These are phyloP conservation scores for Regulus satrapa DNA, from an alignment of 2,113 vertebrate species.

Conservation along the genomic window DNA sequence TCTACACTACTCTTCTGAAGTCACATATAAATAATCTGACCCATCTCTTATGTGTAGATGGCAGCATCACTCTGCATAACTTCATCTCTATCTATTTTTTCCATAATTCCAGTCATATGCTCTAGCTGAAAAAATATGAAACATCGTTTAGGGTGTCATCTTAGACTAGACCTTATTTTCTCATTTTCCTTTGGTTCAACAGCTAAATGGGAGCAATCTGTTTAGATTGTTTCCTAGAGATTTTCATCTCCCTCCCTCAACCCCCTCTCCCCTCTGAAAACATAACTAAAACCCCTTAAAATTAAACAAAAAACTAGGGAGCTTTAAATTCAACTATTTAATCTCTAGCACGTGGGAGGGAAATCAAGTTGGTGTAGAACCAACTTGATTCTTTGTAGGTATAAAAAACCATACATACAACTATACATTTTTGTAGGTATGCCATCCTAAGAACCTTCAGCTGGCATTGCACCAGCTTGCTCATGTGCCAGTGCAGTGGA, in stretches of 20 bases:
- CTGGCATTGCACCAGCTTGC: background rate
- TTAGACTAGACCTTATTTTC: background rate
- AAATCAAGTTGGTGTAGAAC: background rate
- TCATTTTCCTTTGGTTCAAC: background rate
- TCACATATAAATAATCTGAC: background rate
- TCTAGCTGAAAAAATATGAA: background rate
- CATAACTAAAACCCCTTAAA: background rate
- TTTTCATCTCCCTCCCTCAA: accelerated
- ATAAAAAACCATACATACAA: too few species aligned
- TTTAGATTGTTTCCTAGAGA: background rate
- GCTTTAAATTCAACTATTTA: background rate
- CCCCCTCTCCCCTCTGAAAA: accelerated
- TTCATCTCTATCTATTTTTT: background rate
- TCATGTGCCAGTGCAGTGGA: background rate
- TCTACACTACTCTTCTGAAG: background rate
- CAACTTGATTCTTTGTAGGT: too few species aligned
- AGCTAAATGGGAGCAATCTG: background rate
- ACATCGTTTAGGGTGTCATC: background rate
- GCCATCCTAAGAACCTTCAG: background rate
- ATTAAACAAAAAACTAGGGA: background rate
- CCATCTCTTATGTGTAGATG: background rate
- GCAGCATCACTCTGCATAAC: background rate
- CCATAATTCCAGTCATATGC: background rate
- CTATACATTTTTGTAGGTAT: background rate
- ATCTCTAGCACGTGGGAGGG: background rate